A percentile compares a stretch with the other conserved stretches of the same genome.
phyloP scores from a whole-genome alignment of 2,113 vertebrate genomes.

The Epinephelus moara region DNA sequence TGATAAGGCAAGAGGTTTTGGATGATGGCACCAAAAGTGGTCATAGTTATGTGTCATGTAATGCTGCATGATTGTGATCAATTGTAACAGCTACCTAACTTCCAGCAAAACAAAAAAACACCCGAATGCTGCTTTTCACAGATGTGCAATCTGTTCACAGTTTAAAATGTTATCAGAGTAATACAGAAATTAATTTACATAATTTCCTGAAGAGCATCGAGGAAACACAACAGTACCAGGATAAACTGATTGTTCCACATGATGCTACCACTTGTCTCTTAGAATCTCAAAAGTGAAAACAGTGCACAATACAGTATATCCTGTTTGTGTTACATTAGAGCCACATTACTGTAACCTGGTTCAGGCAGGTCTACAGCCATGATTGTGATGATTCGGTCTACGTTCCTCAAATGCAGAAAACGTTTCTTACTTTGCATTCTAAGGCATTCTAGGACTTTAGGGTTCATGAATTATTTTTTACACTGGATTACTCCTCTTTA shows the following conservation, averaged over 20 bases:
- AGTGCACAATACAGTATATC: not conserved
- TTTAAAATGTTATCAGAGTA: conserved; percentile 12
- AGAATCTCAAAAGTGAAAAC: not conserved
- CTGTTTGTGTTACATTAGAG: not conserved
- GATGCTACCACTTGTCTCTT: not conserved
- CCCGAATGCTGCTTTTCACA: not conserved
- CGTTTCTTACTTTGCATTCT: conserved; percentile 1
- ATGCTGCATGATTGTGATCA: not conserved
- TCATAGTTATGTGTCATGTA: not conserved
- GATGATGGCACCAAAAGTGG: not conserved
- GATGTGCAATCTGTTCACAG: not conserved
- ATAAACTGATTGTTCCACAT: conserved; percentile 12
- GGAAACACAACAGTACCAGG: not conserved
- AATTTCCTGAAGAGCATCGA: not conserved
- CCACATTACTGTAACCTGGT: not conserved
- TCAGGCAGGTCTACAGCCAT: not conserved
- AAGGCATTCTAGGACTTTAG: not conserved
- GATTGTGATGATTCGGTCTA: not conserved
- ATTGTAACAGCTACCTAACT: not conserved
- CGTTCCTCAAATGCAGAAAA: not conserved
- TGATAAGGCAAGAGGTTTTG: not conserved
- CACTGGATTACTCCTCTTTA: conserved; percentile 22
- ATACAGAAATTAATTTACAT: conserved; percentile 14
- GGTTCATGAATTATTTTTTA: conserved; percentile 33
- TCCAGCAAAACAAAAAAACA: not conserved